A percentile compares a stretch with the other conserved stretches of the same genome.
Evolutionary conservation across 1,140 invertebrate genomes (phyloP).

Genomic region (Bombus soroeensis): DNA sequence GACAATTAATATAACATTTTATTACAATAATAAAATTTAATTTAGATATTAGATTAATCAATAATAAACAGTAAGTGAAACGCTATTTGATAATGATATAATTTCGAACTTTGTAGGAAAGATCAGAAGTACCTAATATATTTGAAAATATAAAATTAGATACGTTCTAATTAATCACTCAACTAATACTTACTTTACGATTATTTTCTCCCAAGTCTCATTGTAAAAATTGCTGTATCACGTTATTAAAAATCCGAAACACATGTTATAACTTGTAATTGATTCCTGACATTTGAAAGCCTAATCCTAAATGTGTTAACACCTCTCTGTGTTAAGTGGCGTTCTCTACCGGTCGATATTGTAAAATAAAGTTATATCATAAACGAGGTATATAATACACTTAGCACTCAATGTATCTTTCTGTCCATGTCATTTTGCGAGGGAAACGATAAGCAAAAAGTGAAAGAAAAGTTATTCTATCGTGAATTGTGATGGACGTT

Average conservation of each 20-base stretch:
- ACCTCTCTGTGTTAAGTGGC: not conserved
- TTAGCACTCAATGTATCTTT: not conserved
- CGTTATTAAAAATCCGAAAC: not conserved
- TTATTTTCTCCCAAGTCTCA: no score
- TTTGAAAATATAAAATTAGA: not conserved
- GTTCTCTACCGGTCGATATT: not conserved
- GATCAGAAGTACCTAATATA: not conserved
- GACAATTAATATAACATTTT: not conserved
- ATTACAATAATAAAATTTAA: constrained; percentile 1
- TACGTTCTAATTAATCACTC: no score
- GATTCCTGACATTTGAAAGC: not conserved
- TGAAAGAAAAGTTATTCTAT: not conserved
- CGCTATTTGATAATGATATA: not conserved
- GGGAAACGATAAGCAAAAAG: not conserved
- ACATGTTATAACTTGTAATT: not conserved
- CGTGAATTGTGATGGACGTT: not conserved
- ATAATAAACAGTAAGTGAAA: not conserved
- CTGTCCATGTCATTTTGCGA: not conserved
- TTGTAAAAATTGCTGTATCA: not conserved
- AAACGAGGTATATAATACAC: not conserved
- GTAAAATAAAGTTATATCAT: not conserved
- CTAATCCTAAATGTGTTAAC: not conserved
- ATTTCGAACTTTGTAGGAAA: not conserved
- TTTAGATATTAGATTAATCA: not conserved
- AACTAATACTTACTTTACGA: no score